phyloP scores from a whole-genome alignment of 1,140 invertebrate genomes.

The Acromyrmex charruanus region DNA sequence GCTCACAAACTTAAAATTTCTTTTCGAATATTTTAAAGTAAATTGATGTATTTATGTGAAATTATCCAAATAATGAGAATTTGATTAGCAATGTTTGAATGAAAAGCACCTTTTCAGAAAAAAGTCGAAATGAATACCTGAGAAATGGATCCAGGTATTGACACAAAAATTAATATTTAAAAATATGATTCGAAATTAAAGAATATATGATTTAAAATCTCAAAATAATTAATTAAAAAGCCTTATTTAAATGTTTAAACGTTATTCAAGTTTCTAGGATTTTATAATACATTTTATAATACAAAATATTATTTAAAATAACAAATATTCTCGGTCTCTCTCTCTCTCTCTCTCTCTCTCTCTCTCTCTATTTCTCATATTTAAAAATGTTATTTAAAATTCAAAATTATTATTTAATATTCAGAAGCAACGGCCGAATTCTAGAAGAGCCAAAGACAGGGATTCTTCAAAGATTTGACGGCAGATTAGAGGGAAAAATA shows the following conservation, averaged over 20 bases:
- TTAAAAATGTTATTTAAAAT: neutral
- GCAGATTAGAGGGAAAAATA: constrained; percentile 49
- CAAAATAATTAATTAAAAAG: neutral
- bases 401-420: constrained; percentile 31
- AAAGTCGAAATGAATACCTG: too few species aligned
- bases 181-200: neutral
- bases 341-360: neutral
- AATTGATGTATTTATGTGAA: too few species aligned
- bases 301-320: neutral
- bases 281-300: neutral
- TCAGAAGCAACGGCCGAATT: neutral
- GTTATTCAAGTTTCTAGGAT: neutral
- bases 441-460: neutral
- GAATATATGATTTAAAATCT: neutral
- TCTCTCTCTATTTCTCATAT: neutral
- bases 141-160: too few species aligned
- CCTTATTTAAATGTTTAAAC: neutral
- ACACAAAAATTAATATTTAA: too few species aligned
- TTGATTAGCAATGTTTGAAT: too few species aligned
- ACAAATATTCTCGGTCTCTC: too few species aligned
- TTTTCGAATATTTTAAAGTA: too few species aligned
- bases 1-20: too few species aligned
- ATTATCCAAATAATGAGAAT: too few species aligned
- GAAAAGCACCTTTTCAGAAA: too few species aligned
- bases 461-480: constrained; percentile 15